Conservation (phyloP, 2,797 vertebrate species). For the Gymnoscopelus braueri region DNA sequence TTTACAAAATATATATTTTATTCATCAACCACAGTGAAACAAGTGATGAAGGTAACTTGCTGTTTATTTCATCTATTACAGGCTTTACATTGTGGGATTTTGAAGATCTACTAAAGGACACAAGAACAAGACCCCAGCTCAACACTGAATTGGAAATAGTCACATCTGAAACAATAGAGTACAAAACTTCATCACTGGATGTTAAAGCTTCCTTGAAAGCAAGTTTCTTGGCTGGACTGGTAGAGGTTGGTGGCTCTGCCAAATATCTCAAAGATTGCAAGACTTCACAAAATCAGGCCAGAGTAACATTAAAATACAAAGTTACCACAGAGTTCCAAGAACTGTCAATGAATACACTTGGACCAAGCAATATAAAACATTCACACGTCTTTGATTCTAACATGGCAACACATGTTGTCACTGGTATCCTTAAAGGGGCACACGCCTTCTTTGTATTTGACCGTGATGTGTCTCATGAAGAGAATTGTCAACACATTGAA, state of each 20-base stretch:
- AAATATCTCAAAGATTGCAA: no score
- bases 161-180: conserved; percentile 48
- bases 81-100: conserved; percentile 39
- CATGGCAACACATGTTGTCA: conserved; percentile 71
- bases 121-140: neutral
- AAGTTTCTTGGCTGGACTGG: conserved; percentile 40
- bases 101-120: conserved; percentile 7
- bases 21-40: no score
- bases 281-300: no score
- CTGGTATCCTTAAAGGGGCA: conserved; percentile 68
- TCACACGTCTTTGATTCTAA: conserved; percentile 43
- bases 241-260: conserved; percentile 36
- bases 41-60: no score
- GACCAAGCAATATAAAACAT: conserved; percentile 38
- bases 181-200: conserved; percentile 39
- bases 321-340: no score
- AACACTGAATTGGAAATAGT: conserved; percentile 39
- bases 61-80: neutral
- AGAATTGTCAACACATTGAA: conserved; percentile 55
- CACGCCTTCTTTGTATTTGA: conserved; percentile 75
- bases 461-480: conserved; percentile 40
- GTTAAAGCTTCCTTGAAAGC: conserved; percentile 44
- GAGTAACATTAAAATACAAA: no score
- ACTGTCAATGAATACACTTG: conserved; percentile 71
- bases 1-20: no score